Conservation (phyloP, 2,888 invertebrate genomes). For the Halocaridina rubra region DNA sequence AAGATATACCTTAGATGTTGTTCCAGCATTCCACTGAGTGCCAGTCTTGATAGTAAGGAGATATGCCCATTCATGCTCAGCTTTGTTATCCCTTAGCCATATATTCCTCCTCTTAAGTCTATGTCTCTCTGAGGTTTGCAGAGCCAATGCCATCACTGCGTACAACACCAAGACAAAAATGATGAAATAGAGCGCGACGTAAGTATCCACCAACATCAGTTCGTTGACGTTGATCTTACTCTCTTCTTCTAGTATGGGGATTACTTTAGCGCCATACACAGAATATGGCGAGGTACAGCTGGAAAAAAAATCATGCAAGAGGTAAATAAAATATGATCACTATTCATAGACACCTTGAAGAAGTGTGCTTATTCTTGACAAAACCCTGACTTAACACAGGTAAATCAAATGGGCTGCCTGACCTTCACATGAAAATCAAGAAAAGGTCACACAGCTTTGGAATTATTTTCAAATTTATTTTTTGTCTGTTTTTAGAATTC, state of each 20-base stretch:
- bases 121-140: constrained; percentile 46
- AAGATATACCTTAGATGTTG: constrained; percentile 38
- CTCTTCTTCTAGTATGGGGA: constrained; percentile 41
- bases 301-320: neutral
- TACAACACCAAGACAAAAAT: constrained; percentile 24
- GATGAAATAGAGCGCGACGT: constrained; percentile 48
- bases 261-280: constrained; percentile 31
- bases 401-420: no score
- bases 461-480: no score
- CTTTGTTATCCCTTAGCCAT: constrained; percentile 52
- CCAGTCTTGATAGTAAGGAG: constrained; percentile 58
- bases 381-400: no score
- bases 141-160: constrained; percentile 26
- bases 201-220: constrained; percentile 49
- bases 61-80: constrained; percentile 48
- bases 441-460: no score
- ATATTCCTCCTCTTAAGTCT: constrained; percentile 46
- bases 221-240: constrained; percentile 52
- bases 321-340: no score
- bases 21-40: constrained; percentile 60
- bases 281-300: constrained; percentile 37
- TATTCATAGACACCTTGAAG: no score
- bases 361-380: no score
- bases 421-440: no score
- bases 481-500: no score